Evolutionary conservation across 2,888 invertebrate genomes (phyloP).

Genomic region (Melanostoma mellinum): DNA sequence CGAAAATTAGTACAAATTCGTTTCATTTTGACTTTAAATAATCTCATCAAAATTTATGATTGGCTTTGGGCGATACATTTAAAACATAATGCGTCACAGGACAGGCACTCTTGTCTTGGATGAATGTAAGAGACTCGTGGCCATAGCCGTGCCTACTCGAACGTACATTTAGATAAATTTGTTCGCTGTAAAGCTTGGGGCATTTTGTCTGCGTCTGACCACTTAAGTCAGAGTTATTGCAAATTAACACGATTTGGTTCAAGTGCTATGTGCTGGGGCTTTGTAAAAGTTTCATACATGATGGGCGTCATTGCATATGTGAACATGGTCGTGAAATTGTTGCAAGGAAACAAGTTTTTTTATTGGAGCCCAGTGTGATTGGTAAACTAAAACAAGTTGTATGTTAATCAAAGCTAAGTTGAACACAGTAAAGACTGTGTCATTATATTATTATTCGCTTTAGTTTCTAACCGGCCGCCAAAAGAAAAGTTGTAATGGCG

Average conservation of each 20-base stretch:
- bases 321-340: slow-evolving; percentile 38
- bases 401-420: slow-evolving; percentile 13
- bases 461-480: background rate
- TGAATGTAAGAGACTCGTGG: background rate
- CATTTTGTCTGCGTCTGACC: slow-evolving; percentile 59
- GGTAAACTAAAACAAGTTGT: slow-evolving; percentile 7
- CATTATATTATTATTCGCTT: background rate
- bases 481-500: slow-evolving; percentile 11
- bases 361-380: background rate
- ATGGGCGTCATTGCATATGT: slow-evolving; percentile 26
- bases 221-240: slow-evolving; percentile 65
- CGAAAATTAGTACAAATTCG: slow-evolving; percentile 28
- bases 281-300: slow-evolving; percentile 12
- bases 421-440: slow-evolving; percentile 9
- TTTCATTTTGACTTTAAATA: slow-evolving; percentile 44
- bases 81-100: slow-evolving; percentile 27
- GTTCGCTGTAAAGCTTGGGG: slow-evolving; percentile 38
- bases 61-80: slow-evolving; percentile 40
- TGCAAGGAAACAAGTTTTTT: slow-evolving; percentile 3
- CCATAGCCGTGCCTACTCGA: background rate
- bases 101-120: background rate
- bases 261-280: background rate
- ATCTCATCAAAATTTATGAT: slow-evolving; percentile 53
- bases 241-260: slow-evolving; percentile 64
- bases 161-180: slow-evolving; percentile 40